Evolutionary conservation across 2,113 vertebrate genomes (phyloP).

Genomic region (Chionomys nivalis): DNA sequence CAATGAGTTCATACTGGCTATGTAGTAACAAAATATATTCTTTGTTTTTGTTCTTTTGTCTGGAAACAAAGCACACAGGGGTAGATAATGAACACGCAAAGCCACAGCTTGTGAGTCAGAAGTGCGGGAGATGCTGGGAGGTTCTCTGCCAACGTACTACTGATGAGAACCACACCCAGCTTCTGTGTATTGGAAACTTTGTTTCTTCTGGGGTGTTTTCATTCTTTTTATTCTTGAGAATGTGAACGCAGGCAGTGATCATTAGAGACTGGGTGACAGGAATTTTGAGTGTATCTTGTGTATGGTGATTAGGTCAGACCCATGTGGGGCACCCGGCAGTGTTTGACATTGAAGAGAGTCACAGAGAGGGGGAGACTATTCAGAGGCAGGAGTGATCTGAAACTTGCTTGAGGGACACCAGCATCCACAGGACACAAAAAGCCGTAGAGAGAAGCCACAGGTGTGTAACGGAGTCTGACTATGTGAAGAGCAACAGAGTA

Average conservation of each 20-base stretch:
- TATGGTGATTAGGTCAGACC: not conserved
- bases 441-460: not conserved
- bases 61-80: not conserved
- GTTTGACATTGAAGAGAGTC: accelerated
- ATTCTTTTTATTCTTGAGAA: not conserved
- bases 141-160: accelerated
- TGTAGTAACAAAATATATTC: not conserved
- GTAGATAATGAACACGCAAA: not conserved
- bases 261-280: accelerated
- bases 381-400: not conserved
- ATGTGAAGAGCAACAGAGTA: too few relatives aligned
- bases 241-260: accelerated
- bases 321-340: not conserved
- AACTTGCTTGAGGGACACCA: accelerated
- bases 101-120: accelerated
- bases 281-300: accelerated
- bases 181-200: not conserved
- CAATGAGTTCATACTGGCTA: not conserved
- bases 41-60: not conserved
- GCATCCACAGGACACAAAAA: too few relatives aligned
- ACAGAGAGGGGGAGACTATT: not conserved
- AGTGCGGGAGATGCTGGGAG: not conserved
- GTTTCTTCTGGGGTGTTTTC: not conserved
- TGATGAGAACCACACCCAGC: not conserved
- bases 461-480: not conserved